Percentiles rank a stretch among this genome's conserved stretches.
Conservation (phyloP, 2,797 vertebrate species). For the Chelon auratus region DNA sequence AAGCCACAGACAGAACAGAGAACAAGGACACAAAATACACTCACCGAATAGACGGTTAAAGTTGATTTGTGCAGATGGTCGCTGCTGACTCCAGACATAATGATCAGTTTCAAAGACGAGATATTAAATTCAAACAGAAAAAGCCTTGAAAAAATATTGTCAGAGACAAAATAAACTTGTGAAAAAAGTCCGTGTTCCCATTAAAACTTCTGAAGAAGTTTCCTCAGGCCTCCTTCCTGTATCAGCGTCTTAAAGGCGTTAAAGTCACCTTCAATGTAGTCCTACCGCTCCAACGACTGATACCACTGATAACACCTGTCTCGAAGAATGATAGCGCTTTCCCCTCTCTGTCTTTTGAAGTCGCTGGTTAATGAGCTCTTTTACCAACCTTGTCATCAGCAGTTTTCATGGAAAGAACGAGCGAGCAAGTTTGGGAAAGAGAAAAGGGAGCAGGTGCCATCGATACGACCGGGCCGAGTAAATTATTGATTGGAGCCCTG, state of each 20-base stretch:
- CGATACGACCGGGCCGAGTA: conserved; percentile 69
- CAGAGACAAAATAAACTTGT: conserved; percentile 12
- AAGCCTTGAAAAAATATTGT: conserved; percentile 5
- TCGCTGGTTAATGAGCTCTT: conserved; percentile 59
- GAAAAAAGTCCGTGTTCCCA: conserved; percentile 29
- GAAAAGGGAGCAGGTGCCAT: conserved; percentile 71
- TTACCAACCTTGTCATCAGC: conserved; percentile 56
- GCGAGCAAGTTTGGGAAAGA: conserved; percentile 43
- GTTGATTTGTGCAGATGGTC: conserved; percentile 85
- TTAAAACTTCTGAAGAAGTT: conserved; percentile 35
- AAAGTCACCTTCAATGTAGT: conserved; percentile 53
- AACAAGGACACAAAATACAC: conserved; percentile 26
- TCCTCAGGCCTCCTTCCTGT: not conserved
- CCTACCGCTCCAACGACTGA: conserved; percentile 4
- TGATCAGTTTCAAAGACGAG: conserved; percentile 22
- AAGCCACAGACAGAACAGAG: not conserved
- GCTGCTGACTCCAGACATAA: conserved; percentile 83
- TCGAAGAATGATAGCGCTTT: conserved; percentile 29
- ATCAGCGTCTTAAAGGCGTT: conserved; percentile 25
- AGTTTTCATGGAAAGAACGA: conserved; percentile 61
- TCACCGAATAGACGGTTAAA: conserved; percentile 81
- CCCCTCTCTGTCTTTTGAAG: conserved; percentile 27
- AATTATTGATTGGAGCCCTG: conserved; percentile 86
- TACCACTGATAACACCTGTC: conserved; percentile 28
- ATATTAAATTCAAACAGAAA: conserved; percentile 15